Percentiles rank a stretch among this genome's conserved stretches.
These are phyloP conservation scores for Lamellibrachia luymesi DNA, from an alignment of 1,140 invertebrate genomes.

Conservation along the genomic window DNA sequence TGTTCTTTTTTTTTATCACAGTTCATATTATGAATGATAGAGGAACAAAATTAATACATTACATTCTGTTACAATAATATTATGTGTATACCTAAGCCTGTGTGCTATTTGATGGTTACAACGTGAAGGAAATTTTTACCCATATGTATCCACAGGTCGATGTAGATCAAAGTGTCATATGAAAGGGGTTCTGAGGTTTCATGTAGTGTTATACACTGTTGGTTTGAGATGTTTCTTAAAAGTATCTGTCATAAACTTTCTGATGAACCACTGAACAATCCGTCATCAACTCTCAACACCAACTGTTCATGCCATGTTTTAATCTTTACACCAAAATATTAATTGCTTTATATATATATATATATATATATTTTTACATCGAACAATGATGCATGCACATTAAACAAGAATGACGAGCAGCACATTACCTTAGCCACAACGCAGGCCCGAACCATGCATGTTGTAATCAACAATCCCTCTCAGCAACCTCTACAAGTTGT, in stretches of 20 bases:
- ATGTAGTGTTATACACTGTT: too few species aligned
- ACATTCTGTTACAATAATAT: too few species aligned
- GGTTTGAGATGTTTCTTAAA: too few species aligned
- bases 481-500: background rate
- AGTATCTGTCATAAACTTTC: background rate
- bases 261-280: background rate
- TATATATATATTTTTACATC: background rate
- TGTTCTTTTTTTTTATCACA: too few species aligned
- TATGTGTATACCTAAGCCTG: too few species aligned
- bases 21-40: too few species aligned
- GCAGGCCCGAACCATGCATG: background rate
- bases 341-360: conserved; percentile 5
- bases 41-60: too few species aligned
- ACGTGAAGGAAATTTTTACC: too few species aligned
- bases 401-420: background rate
- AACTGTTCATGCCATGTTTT: background rate
- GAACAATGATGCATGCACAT: conserved; percentile 4
- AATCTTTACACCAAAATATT: conserved; percentile 6
- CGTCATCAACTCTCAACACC: background rate
- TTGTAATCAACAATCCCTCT: background rate
- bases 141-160: too few species aligned
- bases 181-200: too few species aligned
- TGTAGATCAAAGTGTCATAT: too few species aligned
- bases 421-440: background rate
- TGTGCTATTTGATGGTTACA: too few species aligned